Evolutionary conservation across 2,797 vertebrate species (phyloP), one percentile per base, ranked within the genome.

Genomic region (Onychomys leucogaster): DNA sequence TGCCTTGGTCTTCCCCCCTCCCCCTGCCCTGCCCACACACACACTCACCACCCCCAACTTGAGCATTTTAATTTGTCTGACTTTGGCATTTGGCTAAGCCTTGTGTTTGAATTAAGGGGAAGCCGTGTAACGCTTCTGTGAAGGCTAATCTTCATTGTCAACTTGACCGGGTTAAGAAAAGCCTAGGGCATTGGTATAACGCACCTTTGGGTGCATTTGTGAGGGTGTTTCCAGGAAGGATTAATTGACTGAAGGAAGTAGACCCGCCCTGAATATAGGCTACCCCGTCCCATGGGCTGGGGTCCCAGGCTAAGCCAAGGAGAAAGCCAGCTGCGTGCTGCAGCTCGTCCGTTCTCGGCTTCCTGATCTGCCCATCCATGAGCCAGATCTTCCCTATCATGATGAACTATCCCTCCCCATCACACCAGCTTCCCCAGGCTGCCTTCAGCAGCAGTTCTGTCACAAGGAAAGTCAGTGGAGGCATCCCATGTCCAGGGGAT

Each of bases 71-170:
- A 94, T 92, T 96, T 69, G 16, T 83, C 46, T 82, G 12, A 85
- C 78, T 86, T 90, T 89, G 76, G 4, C 32, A 76, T 55, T 82
- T n/a, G 83, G 41, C 37, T 95, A 75, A 91, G 25, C 13, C 9
- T 95, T 25, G 19, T 69, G 12, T 95, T 94, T 95, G 80, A 95
- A 94, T 32, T 77, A 63, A 29, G 9, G 29, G 4, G 8, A 91
- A 75, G 96, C 41, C 49, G 57, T 59, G 43, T 61, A 37, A 78
- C 76, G 43, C 21, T 57, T 32, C 57, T 29, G 32, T 49, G 43
- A 65, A 19, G 16, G 57, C 49, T 76, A 10, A 46, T 78, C 73
- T 63, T 27, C 59, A 65, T 46, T 77, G 32, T 65, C 57, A 78
- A 37, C 32, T 63, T 49, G 57, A 63, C 21, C 14, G 0, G 41